Base-by-base conservation (phyloP, 2,888 invertebrate species). In the Tridacna crocea region DNA sequence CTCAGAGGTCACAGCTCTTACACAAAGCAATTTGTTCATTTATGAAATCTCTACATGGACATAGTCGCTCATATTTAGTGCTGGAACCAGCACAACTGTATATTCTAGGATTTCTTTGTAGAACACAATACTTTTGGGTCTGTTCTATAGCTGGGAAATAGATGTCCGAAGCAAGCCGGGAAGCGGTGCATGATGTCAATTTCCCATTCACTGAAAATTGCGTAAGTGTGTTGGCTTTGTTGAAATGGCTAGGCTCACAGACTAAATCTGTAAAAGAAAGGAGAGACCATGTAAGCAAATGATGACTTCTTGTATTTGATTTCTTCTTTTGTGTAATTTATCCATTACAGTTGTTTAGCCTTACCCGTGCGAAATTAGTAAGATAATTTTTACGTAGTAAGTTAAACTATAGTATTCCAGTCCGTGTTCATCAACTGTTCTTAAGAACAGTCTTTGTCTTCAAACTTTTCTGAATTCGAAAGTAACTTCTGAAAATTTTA, bases 21-120 rank as follows among this genome's bases (percentile, higher is more conserved):
- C 68, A 68, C 17, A 68, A 19, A 11, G 68, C 46, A 17, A 46
- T 68, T 68, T 68, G 68, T 19, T n/a, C 47, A 17, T 46, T 3
- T 47, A 68, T 36, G 46, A 22, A 68, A 68, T 68, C 19, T 68
- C 68, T 68, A 24, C 68, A 68, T 4, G 68, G 68, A 46, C 68
- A 68, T 47, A 68, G 46, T 47, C 68, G 17, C n/a, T 46, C 13
- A 27, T 68, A 68, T 68, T 24, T 46, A 27, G 4, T 8, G 46
- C 47, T 47, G 68, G 68, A 68, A 27, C 68, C 68, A 46, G 68
- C 68, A 68, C 68, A 68, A 46, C 68, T 68, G n/a, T 22, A 68
- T n/a, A 68, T 19, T n/a, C 46, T 46, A 36, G 47, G 46, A 22
- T 68, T 68, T 47, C 68, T 68, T 22, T 68, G 68, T 47, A 68